Evolutionary conservation across 2,888 invertebrate species (phyloP).

Genomic region (Athrips mouffetella): DNA sequence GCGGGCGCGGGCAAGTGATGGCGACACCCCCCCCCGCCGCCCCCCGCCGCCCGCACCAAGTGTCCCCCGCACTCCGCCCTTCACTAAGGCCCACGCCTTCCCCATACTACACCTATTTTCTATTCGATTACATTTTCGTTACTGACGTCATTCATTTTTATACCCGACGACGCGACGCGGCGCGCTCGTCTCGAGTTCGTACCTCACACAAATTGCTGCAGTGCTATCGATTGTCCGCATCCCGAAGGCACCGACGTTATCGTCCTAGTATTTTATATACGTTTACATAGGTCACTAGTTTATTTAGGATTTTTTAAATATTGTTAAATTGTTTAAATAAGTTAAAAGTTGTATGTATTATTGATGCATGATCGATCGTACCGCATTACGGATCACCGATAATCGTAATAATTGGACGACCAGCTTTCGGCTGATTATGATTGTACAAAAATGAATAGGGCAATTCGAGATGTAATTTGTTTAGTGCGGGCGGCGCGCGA

Average conservation of each 20-base stretch:
- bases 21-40: constrained; percentile 75
- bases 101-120: constrained; percentile 73
- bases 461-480: constrained; percentile 62
- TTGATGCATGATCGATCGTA: constrained; percentile 67
- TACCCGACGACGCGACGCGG: constrained; percentile 46
- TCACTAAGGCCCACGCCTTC: constrained; percentile 47
- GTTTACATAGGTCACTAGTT: constrained; percentile 67
- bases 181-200: constrained; percentile 25
- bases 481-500: constrained; percentile 44
- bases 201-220: constrained; percentile 35
- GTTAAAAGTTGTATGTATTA: constrained; percentile 74
- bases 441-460: constrained; percentile 71
- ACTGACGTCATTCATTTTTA: constrained; percentile 71
- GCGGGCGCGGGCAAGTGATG: constrained; percentile 52
- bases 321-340: constrained; percentile 76
- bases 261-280: constrained; percentile 62
- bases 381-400: constrained; percentile 66
- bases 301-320: constrained; percentile 72
- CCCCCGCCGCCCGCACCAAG: constrained; percentile 35
- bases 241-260: constrained; percentile 55
- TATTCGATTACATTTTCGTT: constrained; percentile 75
- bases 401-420: constrained; percentile 65
- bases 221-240: constrained; percentile 46
- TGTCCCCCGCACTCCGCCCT: constrained; percentile 22
- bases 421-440: constrained; percentile 70